A percentile compares a stretch with the other conserved stretches of the same genome.
phyloP scores from a whole-genome alignment of 2,113 vertebrate genomes.

The Narcine bancroftii region DNA sequence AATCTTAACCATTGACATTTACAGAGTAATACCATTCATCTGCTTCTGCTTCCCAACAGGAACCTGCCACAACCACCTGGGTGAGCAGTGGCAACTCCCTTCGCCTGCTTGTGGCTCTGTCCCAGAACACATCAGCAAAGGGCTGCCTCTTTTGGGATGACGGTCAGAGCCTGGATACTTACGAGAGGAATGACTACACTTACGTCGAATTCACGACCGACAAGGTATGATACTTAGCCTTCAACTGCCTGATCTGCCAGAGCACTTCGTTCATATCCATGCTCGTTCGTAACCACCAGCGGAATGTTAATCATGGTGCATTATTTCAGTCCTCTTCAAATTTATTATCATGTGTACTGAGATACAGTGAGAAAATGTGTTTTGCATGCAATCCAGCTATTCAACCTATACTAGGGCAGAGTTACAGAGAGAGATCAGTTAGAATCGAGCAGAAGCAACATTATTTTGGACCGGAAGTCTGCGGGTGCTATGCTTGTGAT shows the following conservation, averaged over 20 bases:
- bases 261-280: background rate
- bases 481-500: too few relatives aligned
- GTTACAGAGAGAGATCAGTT: too few relatives aligned
- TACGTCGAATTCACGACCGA: conserved; percentile 63
- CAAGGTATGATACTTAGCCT: conserved; percentile 52
- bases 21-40: background rate
- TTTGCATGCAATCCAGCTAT: too few relatives aligned
- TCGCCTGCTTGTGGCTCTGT: conserved; percentile 58
- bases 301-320: background rate
- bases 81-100: conserved; percentile 63
- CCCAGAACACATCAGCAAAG: conserved; percentile 49
- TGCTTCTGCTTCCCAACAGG: conserved; percentile 47
- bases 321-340: too few relatives aligned
- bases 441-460: too few relatives aligned
- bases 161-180: conserved; percentile 68
- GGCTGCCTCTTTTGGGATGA: conserved; percentile 82
- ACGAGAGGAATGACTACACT: conserved; percentile 58
- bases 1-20: too few relatives aligned
- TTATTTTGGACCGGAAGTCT: too few relatives aligned
- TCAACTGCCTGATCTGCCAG: background rate
- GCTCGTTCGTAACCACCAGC: too few relatives aligned
- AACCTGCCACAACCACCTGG: conserved; percentile 61
- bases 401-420: too few relatives aligned
- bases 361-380: too few relatives aligned
- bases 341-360: too few relatives aligned